phyloP scores from a whole-genome alignment of 2,888 invertebrate genomes.

The Leptopterna dolabrata region DNA sequence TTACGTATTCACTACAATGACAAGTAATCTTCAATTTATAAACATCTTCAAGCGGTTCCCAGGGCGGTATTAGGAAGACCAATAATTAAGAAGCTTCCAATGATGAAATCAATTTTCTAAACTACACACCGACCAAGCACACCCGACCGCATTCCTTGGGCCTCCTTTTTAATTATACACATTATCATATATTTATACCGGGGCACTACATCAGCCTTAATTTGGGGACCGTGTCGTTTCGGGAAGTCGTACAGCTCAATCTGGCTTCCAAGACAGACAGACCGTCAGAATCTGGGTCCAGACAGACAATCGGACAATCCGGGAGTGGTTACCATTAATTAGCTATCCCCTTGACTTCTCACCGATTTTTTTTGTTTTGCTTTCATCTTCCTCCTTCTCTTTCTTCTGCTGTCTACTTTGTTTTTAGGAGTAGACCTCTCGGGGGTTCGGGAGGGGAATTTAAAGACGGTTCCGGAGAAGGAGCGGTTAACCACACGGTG shows the following conservation, averaged over 20 bases:
- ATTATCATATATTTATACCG: conserved; percentile 56
- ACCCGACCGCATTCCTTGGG: conserved; percentile 54
- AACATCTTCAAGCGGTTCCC: conserved; percentile 55
- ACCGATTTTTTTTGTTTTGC: not conserved
- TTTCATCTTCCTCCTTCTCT: not conserved
- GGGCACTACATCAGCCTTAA: conserved; percentile 55
- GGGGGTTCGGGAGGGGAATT: not conserved
- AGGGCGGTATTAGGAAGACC: conserved; percentile 55
- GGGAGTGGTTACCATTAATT: conserved; percentile 38
- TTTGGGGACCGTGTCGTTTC: conserved; percentile 51
- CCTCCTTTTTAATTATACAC: conserved; percentile 54
- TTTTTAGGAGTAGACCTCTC: not conserved
- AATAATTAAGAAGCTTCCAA: conserved; percentile 56
- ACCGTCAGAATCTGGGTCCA: conserved; percentile 27
- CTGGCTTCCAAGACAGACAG: conserved; percentile 26
- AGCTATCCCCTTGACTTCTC: not conserved
- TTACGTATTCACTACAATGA: conserved; percentile 55
- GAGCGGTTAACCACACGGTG: not conserved
- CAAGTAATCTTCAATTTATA: conserved; percentile 57
- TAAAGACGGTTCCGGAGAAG: not conserved
- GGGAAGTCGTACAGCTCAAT: conserved; percentile 47
- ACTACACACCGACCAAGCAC: conserved; percentile 54
- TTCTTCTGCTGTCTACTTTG: not conserved
- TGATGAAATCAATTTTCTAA: conserved; percentile 57
- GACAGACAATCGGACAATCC: conserved; percentile 26